Conservation (phyloP, 2,888 invertebrate species). For the Drosophila prolongata region DNA sequence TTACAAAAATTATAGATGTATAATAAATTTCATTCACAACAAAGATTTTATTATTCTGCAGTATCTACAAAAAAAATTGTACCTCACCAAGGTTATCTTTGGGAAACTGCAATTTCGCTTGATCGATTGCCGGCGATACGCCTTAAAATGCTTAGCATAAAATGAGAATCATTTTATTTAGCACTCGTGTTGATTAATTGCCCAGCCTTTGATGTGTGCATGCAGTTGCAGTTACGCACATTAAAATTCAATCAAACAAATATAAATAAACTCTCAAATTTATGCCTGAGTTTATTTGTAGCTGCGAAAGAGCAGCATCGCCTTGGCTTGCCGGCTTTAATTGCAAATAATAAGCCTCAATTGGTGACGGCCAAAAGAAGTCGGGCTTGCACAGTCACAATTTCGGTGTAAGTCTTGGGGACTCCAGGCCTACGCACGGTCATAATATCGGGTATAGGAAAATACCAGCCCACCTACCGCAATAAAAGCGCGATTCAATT, state of each 20-base stretch:
- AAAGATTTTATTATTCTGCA: no score
- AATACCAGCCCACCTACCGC: constrained; percentile 56
- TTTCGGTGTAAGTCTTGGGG: constrained; percentile 24
- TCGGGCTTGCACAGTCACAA: constrained; percentile 18
- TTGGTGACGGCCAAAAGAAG: constrained; percentile 62
- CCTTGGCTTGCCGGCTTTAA: constrained; percentile 67
- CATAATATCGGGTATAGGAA: constrained; percentile 36
- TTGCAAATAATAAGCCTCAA: constrained; percentile 76
- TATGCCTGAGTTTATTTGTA: constrained; percentile 66
- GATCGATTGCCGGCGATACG: constrained; percentile 55
- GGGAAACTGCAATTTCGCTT: constrained; percentile 5
- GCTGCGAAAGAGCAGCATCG: constrained; percentile 39
- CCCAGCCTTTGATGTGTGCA: constrained; percentile 62
- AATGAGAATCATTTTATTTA: constrained; percentile 15
- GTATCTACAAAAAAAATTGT: no score
- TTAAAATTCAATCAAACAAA: constrained; percentile 60
- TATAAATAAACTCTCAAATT: constrained; percentile 31
- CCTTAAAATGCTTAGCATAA: constrained; percentile 35
- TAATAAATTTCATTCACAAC: no score
- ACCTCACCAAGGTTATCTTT: neutral
- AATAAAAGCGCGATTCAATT: constrained; percentile 75
- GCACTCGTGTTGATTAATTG: constrained; percentile 31
- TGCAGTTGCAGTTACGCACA: constrained; percentile 53
- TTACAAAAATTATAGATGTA: no score
- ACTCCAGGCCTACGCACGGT: constrained; percentile 64